phyloP scores from a whole-genome alignment of 2,113 vertebrate species.

The Cyanoramphus novaezelandiae region DNA sequence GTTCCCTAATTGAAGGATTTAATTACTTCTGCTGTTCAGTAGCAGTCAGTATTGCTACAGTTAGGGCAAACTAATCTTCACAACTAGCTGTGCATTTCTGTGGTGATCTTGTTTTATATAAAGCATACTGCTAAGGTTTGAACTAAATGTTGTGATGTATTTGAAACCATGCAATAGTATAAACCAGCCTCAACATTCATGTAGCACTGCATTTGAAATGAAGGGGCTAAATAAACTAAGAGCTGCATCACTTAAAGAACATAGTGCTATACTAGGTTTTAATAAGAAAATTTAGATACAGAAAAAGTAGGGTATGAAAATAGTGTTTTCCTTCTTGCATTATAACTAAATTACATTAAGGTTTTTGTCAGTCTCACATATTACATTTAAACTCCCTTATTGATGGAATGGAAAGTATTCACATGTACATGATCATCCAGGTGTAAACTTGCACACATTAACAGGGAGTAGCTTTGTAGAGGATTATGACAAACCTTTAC shows the following conservation, averaged over 20 bases:
- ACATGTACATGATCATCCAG: constrained; percentile 79
- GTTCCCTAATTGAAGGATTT: constrained; percentile 14
- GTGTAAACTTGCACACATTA: constrained; percentile 86
- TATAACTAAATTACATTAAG: constrained; percentile 83
- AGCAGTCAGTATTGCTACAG: constrained; percentile 51
- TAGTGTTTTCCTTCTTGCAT: constrained; percentile 89
- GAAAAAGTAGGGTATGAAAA: constrained; percentile 94
- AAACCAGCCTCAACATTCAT: constrained; percentile 82
- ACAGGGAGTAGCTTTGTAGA: constrained; percentile 82
- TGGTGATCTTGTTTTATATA: constrained; percentile 47
- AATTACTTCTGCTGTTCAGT: background rate
- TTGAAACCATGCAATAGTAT: constrained; percentile 84
- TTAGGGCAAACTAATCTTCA: constrained; percentile 53
- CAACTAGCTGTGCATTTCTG: constrained; percentile 44
- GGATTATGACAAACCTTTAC: constrained; percentile 86
- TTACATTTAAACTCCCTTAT: constrained; percentile 80
- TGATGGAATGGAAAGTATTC: constrained; percentile 82
- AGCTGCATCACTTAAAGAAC: constrained; percentile 85
- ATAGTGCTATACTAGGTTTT: constrained; percentile 88
- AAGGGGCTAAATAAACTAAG: constrained; percentile 83
- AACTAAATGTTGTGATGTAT: constrained; percentile 73
- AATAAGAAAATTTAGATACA: constrained; percentile 91
- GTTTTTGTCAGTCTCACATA: constrained; percentile 82
- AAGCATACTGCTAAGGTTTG: constrained; percentile 70
- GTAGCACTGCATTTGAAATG: constrained; percentile 80